Evolutionary conservation across 2,113 vertebrate species (phyloP).

Genomic region (Phaetusa simplex): DNA sequence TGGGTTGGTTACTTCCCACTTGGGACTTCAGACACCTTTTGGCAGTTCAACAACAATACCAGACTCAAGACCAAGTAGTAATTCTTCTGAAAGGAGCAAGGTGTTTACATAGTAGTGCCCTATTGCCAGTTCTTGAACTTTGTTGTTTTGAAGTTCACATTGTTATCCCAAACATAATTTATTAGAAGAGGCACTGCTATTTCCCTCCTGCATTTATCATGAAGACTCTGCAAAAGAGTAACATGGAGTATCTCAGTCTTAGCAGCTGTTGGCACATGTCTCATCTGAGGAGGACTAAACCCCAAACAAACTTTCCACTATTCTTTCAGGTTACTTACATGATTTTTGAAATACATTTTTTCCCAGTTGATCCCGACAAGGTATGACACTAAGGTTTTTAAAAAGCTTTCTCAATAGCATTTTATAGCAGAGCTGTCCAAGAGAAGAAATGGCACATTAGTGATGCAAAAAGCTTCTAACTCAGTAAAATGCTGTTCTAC

Average conservation of each 20-base stretch:
- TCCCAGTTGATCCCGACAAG: neutral
- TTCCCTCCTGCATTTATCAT: neutral
- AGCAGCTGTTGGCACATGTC: neutral
- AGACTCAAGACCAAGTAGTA: neutral
- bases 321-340: neutral
- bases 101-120: neutral
- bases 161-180: neutral
- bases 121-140: neutral
- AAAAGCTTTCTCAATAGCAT: neutral
- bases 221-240: neutral
- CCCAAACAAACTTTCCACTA: neutral
- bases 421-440: neutral
- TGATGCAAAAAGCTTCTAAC: neutral
- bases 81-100: neutral
- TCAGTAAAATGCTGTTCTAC: neutral
- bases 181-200: neutral
- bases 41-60: fast-evolving
- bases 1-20: neutral
- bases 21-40: neutral
- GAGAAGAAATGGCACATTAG: neutral
- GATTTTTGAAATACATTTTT: neutral
- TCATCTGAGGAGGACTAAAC: neutral
- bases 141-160: neutral
- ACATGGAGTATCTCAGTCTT: neutral
- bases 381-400: neutral